Evolutionary conservation across 1,140 invertebrate species (phyloP).

Genomic region (Drosophila leontia): DNA sequence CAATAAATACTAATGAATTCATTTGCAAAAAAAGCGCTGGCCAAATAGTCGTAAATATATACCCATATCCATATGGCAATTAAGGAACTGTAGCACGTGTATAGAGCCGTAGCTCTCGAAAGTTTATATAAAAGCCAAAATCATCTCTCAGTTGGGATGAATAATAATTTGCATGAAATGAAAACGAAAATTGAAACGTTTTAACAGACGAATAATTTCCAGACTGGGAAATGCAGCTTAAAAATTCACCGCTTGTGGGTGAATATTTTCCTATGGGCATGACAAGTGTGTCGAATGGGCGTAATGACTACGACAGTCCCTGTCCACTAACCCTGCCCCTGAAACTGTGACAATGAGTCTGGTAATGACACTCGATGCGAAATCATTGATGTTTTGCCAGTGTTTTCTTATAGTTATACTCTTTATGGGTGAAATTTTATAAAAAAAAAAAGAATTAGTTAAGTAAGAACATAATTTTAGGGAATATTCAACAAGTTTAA

Average conservation of each 20-base stretch:
- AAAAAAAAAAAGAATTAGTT: too few species aligned
- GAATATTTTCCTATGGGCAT: slow-evolving; percentile 20
- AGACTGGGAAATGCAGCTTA: slow-evolving; percentile 4
- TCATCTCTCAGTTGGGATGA: slow-evolving; percentile 5
- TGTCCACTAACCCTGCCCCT: neutral
- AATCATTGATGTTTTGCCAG: slow-evolving; percentile 29
- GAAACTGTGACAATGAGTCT: slow-evolving; percentile 26
- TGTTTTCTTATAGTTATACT: slow-evolving; percentile 20
- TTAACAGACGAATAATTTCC: slow-evolving; percentile 8
- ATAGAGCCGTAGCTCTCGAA: neutral
- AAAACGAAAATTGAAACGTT: slow-evolving; percentile 28
- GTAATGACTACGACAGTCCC: slow-evolving; percentile 5
- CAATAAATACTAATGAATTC: slow-evolving; percentile 37
- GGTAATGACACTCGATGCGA: slow-evolving; percentile 27
- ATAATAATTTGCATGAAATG: slow-evolving; percentile 32
- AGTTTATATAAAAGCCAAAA: slow-evolving; percentile 14
- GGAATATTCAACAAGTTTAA: neutral
- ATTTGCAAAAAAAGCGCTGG: slow-evolving; percentile 23
- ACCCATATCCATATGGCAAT: slow-evolving; percentile 13
- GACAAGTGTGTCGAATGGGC: slow-evolving; percentile 2
- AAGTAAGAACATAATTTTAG: too few species aligned
- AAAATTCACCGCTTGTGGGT: slow-evolving; percentile 5
- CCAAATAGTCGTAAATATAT: slow-evolving; percentile 27
- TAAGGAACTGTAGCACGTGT: slow-evolving; percentile 19
- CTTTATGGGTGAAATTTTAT: fast-evolving